Evolutionary conservation across 2,888 invertebrate species (phyloP).

Genomic region (Polyommatus iphigenia): DNA sequence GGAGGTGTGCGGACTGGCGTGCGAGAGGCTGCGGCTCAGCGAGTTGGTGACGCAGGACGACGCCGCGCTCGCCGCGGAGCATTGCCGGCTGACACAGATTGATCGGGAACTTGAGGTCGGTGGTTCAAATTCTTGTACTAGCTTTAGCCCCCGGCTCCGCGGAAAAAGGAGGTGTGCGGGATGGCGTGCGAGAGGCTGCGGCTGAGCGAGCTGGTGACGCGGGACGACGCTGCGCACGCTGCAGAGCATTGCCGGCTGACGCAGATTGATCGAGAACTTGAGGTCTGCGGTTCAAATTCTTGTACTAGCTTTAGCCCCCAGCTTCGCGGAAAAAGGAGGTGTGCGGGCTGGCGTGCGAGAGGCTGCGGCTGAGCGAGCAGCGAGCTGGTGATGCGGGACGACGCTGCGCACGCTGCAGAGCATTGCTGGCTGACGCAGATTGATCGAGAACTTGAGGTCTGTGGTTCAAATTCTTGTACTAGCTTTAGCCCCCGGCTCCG

Average conservation of each 20-base stretch:
- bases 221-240: constrained; percentile 50
- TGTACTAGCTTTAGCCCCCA: too few relatives aligned
- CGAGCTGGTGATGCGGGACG: too few relatives aligned
- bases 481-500: too few relatives aligned
- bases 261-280: constrained; percentile 62
- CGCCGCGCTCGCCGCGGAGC: constrained; percentile 51
- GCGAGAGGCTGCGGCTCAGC: constrained; percentile 48
- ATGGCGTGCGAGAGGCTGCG: constrained; percentile 51
- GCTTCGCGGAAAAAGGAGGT: too few relatives aligned
- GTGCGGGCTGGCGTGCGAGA: too few relatives aligned
- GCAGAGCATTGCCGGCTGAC: constrained; percentile 54
- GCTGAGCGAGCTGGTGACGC: constrained; percentile 52
- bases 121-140: constrained; percentile 37
- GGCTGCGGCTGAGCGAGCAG: too few relatives aligned
- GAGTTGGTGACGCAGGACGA: constrained; percentile 54
- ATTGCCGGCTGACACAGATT: constrained; percentile 55
- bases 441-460: too few relatives aligned
- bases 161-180: constrained; percentile 49
- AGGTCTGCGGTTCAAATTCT: too few relatives aligned
- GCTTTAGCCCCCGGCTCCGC: too few relatives aligned
- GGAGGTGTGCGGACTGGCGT: constrained; percentile 53
- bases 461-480: too few relatives aligned
- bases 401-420: too few relatives aligned
- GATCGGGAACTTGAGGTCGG: constrained; percentile 65
- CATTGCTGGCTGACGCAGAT: too few relatives aligned